Evolutionary conservation across 2,797 vertebrate genomes (phyloP).

Genomic region (Betta splendens): DNA sequence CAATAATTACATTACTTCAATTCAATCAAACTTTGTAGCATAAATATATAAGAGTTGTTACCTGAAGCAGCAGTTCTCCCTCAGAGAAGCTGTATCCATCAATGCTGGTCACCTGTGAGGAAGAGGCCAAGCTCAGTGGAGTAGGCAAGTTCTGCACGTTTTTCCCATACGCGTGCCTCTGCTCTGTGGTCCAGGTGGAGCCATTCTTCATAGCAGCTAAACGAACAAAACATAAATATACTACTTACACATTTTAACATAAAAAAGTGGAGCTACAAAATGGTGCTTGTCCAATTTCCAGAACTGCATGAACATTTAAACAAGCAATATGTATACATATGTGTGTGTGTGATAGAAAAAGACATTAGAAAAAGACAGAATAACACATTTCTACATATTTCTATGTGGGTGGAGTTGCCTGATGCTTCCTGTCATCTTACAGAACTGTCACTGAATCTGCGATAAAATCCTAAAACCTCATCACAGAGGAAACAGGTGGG

Average conservation of each 20-base stretch:
- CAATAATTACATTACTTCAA: no score
- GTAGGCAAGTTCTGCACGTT: slow-evolving; percentile 37
- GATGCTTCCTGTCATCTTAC: slow-evolving; percentile 59
- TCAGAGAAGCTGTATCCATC: slow-evolving; percentile 79
- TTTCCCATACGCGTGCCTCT: slow-evolving; percentile 43
- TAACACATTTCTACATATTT: no score
- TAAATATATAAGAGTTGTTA: slow-evolving; percentile 9
- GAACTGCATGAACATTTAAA: no score
- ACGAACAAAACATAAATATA: slow-evolving; percentile 2
- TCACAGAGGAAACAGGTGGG: slow-evolving; percentile 46
- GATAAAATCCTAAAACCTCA: slow-evolving; percentile 23
- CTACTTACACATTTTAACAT: no score
- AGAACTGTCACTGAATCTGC: slow-evolving; percentile 29
- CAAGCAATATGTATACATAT: no score
- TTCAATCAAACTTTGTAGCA: no score
- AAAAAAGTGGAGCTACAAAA: no score
- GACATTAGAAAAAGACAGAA: no score
- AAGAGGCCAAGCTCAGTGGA: not conserved
- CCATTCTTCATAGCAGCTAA: slow-evolving; percentile 75
- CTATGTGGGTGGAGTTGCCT: slow-evolving; percentile 57
- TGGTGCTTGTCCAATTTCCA: no score
- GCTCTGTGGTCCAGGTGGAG: slow-evolving; percentile 50
- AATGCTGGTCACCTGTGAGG: slow-evolving; percentile 49
- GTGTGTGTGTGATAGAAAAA: no score
- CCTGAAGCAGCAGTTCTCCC: slow-evolving; percentile 81